A percentile compares a stretch with the other conserved stretches of the same genome.
phyloP scores from a whole-genome alignment of 2,888 invertebrate species.

The Lingula anatina region DNA sequence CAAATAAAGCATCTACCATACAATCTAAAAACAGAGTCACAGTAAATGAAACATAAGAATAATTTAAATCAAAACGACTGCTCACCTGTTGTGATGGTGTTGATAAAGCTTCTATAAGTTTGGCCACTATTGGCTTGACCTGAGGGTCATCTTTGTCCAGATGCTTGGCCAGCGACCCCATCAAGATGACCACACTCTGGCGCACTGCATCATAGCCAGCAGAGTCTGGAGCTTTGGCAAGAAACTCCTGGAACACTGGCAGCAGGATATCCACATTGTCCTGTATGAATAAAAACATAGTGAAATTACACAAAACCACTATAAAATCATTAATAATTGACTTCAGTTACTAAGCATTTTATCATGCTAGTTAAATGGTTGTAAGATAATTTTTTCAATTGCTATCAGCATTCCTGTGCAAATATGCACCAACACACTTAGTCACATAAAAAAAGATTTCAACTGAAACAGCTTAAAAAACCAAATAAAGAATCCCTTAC shows the following conservation, averaged over 20 bases:
- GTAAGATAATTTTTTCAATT: neutral
- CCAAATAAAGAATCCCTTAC: conserved; percentile 49
- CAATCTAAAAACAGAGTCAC: too few relatives aligned
- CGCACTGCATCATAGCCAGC: conserved; percentile 86
- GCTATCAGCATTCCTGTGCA: neutral
- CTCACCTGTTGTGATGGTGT: conserved; percentile 90
- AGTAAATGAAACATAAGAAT: too few relatives aligned
- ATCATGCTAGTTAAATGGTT: neutral
- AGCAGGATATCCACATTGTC: conserved; percentile 65
- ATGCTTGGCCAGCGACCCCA: conserved; percentile 96
- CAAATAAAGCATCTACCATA: too few relatives aligned
- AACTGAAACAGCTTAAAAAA: too few relatives aligned
- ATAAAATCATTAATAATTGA: too few relatives aligned
- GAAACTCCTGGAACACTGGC: conserved; percentile 87
- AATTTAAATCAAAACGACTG: too few relatives aligned
- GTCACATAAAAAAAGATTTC: too few relatives aligned
- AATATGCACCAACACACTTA: too few relatives aligned
- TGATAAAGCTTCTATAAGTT: conserved; percentile 83
- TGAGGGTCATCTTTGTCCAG: conserved; percentile 82
- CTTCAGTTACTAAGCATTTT: too few relatives aligned
- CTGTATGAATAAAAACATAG: conserved; percentile 25
- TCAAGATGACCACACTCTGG: conserved; percentile 92
- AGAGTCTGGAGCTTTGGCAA: conserved; percentile 87
- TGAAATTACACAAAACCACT: too few relatives aligned
- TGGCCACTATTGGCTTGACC: conserved; percentile 88